Evolutionary conservation across 1,140 invertebrate species (phyloP), one percentile per base, ranked within the genome.

Genomic region (Ostrea denselamellosa): DNA sequence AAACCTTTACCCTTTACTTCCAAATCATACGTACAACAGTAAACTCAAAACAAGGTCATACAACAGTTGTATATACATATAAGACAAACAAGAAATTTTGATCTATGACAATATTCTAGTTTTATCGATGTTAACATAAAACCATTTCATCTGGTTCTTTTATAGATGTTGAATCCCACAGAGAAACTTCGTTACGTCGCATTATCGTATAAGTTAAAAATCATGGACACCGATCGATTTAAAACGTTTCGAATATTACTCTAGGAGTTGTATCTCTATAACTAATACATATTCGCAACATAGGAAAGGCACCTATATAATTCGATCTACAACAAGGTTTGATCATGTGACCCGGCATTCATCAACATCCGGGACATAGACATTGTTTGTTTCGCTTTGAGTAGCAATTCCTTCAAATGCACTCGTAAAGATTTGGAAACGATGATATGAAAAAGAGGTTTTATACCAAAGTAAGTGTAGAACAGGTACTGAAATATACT

Each of bases 401-500:
- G 81, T 62, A 89, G 25, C 22, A 86, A 56, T 22, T 81, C 65
- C 2, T 65, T 84, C 8, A 89, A 58, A 53, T 89, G 86, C 17
- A 52, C 44, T 44, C 86, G 86, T 22, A 90, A 88, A 0, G 87
- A 85, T 65, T 82, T 85, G 0, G 91, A 92, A 7, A 90, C 85
- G 4, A 91, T 8, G 8, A 91, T 86, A 81, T 91, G 89, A 25
- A 90, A 87, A 65, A 89, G 34, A 9, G 92, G 90, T 77, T 91
- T 90, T 7, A 91, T 34, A 28, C 90, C 87, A 87, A 92, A 92
- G 62, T 91, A 92, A 14, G 90, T 87, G 77, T 91, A 91, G 88
- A 92, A 92, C 0, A 89, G 53, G 81, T 91, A 90, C 83, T 92
- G 92, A 22, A 92, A 89, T 12, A 92, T 87, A 68, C 91, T 90